Percentiles rank a stretch among this genome's conserved stretches.
These are phyloP conservation scores for Copidosoma aretas DNA, from an alignment of 2,888 invertebrate species.

Conservation along the genomic window DNA sequence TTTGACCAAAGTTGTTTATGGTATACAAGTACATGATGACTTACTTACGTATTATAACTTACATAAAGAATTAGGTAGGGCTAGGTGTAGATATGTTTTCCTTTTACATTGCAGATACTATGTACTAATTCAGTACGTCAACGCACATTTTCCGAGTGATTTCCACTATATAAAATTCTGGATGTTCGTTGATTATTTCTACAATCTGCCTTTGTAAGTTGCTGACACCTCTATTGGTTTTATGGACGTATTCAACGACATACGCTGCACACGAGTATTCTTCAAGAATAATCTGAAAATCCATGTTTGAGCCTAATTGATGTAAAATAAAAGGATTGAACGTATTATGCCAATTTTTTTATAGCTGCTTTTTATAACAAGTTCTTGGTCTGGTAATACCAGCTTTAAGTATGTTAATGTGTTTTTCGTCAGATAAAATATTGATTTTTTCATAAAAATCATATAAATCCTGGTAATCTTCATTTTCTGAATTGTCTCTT, in stretches of 20 bases:
- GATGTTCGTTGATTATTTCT: conserved; percentile 49
- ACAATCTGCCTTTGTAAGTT: conserved; percentile 44
- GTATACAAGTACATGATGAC: too few species aligned
- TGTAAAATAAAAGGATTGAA: conserved; percentile 46
- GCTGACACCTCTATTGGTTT: conserved; percentile 46
- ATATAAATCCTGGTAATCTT: conserved; percentile 40
- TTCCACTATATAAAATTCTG: conserved; percentile 53
- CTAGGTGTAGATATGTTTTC: too few species aligned
- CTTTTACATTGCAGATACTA: too few species aligned
- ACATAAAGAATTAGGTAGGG: too few species aligned
- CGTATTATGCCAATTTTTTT: conserved; percentile 45
- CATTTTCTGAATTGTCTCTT: conserved; percentile 39
- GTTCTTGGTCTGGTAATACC: conserved; percentile 42
- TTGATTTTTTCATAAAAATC: conserved; percentile 41
- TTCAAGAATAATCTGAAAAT: conserved; percentile 32
- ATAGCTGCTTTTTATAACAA: conserved; percentile 37
- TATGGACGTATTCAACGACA: conserved; percentile 44
- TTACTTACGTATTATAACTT: too few species aligned
- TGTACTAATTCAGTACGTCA: conserved; percentile 49
- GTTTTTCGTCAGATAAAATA: conserved; percentile 46
- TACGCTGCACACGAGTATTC: conserved; percentile 44
- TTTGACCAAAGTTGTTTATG: too few species aligned
- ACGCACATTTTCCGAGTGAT: conserved; percentile 49
- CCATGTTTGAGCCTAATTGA: conserved; percentile 42
- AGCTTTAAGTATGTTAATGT: conserved; percentile 45